Conservation (phyloP, 2,113 vertebrate genomes). For the Cynoglossus semilaevis region DNA sequence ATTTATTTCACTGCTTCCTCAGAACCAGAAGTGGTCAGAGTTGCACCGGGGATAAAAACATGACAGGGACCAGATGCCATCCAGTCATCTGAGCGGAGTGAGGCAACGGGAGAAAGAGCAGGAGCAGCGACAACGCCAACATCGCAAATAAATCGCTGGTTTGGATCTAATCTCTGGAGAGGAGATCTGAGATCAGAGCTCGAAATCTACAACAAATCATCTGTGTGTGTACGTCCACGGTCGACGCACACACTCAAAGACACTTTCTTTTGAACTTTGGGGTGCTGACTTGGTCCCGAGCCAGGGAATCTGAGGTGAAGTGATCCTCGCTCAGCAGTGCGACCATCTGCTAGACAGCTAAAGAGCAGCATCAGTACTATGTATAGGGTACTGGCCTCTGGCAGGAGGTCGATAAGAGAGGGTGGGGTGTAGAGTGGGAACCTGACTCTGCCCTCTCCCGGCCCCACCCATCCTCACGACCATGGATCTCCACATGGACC, state of each 20-base stretch:
- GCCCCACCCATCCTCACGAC: constrained; percentile 21
- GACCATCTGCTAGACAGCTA: constrained; percentile 81
- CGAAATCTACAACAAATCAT: constrained; percentile 14
- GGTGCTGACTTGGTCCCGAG: constrained; percentile 56
- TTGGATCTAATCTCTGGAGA: constrained; percentile 11
- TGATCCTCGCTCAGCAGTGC: constrained; percentile 73
- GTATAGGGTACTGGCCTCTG: constrained; percentile 72
- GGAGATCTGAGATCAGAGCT: constrained; percentile 24
- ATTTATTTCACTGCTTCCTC: constrained; percentile 7
- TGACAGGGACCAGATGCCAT: constrained; percentile 17
- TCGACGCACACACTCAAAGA: constrained; percentile 31
- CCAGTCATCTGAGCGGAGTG: constrained; percentile 34
- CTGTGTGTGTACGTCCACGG: constrained; percentile 3
- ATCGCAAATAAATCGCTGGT: constrained; percentile 26
- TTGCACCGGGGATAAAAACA: constrained; percentile 26
- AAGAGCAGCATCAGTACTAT: constrained; percentile 78
- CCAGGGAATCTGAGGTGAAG: constrained; percentile 76
- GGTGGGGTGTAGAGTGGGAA: constrained; percentile 56
- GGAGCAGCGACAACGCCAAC: constrained; percentile 19
- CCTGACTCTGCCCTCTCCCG: constrained; percentile 58
- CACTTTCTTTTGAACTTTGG: constrained; percentile 44
- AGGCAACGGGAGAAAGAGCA: constrained; percentile 22
- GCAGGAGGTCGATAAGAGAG: constrained; percentile 51
- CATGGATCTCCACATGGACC: constrained; percentile 6
- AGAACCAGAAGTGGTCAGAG: constrained; percentile 31